These are phyloP conservation scores for Patagioenas fasciata DNA, from an alignment of 2,113 vertebrate genomes.

Conservation along the genomic window DNA sequence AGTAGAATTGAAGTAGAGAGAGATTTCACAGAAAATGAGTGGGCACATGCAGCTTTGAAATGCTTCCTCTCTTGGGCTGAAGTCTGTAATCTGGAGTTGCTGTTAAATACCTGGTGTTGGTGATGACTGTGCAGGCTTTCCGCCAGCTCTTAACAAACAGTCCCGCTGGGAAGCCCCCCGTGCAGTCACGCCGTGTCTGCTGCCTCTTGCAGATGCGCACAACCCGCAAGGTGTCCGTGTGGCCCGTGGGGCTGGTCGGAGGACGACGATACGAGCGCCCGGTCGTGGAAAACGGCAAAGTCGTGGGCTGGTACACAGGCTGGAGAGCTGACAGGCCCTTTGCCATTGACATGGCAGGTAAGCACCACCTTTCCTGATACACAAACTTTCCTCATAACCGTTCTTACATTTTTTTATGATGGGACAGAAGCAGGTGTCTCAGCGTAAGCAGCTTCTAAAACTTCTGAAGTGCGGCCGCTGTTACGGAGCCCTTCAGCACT, in stretches of 20 bases:
- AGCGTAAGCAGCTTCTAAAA: background rate
- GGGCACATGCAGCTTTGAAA: background rate
- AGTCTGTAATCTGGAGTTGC: background rate
- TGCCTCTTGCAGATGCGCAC: conserved; percentile 87
- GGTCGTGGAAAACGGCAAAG: conserved; percentile 89
- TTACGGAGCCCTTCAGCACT: background rate
- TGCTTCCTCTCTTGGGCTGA: background rate
- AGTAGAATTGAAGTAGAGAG: background rate
- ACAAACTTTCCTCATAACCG: rapidly evolving
- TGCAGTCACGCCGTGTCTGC: background rate
- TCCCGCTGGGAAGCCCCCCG: rapidly evolving
- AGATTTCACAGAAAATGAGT: background rate
- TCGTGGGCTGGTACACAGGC: conserved; percentile 97
- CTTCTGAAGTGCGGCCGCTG: background rate
- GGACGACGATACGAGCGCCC: conserved; percentile 95
- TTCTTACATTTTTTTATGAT: background rate
- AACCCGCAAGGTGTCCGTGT: conserved; percentile 91
- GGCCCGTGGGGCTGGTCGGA: conserved; percentile 96
- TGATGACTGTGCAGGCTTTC: rapidly evolving
- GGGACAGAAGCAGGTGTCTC: background rate
- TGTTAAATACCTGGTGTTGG: background rate
- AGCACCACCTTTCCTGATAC: background rate
- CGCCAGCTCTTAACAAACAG: rapidly evolving
- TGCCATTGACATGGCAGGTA: conserved; percentile 98
- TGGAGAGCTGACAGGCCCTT: conserved; percentile 97